These are phyloP conservation scores for Telmatochromis sp. DNA, from an alignment of 2,113 vertebrate genomes.

Conservation along the genomic window DNA sequence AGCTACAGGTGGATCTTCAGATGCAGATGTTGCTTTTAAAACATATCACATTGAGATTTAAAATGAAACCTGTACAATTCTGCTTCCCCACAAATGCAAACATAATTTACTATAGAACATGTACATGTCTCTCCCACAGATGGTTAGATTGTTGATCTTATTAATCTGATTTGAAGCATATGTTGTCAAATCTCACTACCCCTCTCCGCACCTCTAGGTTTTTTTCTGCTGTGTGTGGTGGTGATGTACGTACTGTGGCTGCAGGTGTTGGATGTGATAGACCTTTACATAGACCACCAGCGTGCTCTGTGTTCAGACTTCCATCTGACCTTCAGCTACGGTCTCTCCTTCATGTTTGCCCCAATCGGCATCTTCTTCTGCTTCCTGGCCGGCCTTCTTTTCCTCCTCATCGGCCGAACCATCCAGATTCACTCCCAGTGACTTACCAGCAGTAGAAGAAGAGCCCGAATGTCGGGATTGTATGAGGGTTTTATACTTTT, in stretches of 20 bases:
- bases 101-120: not conserved
- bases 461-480: not conserved
- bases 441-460: not conserved
- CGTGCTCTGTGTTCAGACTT: constrained; percentile 69
- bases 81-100: not conserved
- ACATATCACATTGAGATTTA: not conserved
- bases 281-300: constrained; percentile 71
- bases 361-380: constrained; percentile 86
- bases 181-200: not conserved
- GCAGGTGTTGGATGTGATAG: constrained; percentile 81
- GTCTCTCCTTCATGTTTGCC: constrained; percentile 92
- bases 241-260: constrained; percentile 92
- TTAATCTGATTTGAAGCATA: not conserved
- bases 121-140: not conserved
- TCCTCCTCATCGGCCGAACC: constrained; percentile 81
- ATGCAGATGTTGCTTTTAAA: not conserved
- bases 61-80: not conserved
- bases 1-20: not conserved
- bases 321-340: constrained; percentile 75
- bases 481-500: not conserved
- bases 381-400: constrained; percentile 85
- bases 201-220: constrained; percentile 70
- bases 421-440: constrained; percentile 66
- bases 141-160: not conserved
- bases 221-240: constrained; percentile 84